phyloP scores from a whole-genome alignment of 2,113 vertebrate genomes.

The Erythrolamprus reginae region DNA sequence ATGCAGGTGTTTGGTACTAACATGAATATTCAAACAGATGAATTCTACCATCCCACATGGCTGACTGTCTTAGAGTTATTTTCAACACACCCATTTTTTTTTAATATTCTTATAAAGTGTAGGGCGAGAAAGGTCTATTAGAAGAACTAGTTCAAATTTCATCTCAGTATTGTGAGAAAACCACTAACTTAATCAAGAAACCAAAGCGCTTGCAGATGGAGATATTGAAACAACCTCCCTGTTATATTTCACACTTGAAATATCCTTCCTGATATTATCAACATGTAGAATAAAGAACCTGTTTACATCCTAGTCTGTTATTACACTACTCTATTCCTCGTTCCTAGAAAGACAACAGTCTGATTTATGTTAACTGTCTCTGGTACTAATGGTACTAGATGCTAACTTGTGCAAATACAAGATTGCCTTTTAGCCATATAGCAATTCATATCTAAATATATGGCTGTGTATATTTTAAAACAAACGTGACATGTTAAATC shows the following conservation, averaged over 20 bases:
- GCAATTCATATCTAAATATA: neutral
- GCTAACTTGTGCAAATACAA: neutral
- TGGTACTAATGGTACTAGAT: neutral
- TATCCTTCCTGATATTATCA: neutral
- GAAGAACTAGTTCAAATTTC: neutral
- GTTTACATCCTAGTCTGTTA: neutral
- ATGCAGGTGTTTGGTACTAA: neutral
- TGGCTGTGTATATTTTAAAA: neutral
- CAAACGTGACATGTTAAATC: neutral
- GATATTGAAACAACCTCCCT: neutral
- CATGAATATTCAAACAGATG: neutral
- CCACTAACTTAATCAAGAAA: neutral
- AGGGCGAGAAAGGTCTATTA: neutral
- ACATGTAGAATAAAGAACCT: neutral
- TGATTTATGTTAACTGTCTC: neutral
- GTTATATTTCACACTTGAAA: neutral
- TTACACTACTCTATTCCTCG: neutral
- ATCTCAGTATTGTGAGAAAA: neutral
- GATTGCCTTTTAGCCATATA: neutral
- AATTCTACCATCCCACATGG: neutral
- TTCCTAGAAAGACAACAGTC: neutral
- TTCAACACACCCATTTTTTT: neutral
- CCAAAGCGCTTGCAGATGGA: neutral
- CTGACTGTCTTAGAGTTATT: neutral
- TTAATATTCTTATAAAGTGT: neutral